Base-by-base conservation (phyloP, 2,888 invertebrate species). In the Cynaeus angustus region DNA sequence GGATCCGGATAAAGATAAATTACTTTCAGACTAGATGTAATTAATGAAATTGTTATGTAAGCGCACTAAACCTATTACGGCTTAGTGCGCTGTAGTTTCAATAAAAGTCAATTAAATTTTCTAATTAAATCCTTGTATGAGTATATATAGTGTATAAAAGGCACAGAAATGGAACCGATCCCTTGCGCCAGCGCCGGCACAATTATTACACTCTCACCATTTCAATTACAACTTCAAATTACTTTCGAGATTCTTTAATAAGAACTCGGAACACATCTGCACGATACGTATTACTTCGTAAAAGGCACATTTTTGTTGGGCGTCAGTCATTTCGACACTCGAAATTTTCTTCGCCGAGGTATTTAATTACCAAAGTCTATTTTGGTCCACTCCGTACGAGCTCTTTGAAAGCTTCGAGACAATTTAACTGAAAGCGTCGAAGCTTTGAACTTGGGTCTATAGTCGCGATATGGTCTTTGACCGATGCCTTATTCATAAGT, bases 201-300 rank as follows among this genome's bases (percentile, higher is more conserved):
- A 84, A 84, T 85, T 84, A 85, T 84, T 84, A 84, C 82, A 84
- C 83, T 83, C 83, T 83, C 84, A 81, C 84, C 83, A 83, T 85
- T 85, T 85, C 84, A 85, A 85, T 85, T 85, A 85, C 85, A 84
- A 85, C 83, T 85, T 85, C 82, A 82, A 84, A 85, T 85, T 85
- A 85, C 85, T 85, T 85, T 85, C 83, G 83, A 82, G 83, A 83
- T 83, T 84, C 83, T 84, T 85, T 85, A 84, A 85, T 85, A 84
- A 83, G 82, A 84, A 83, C 77, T 80, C 77, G 72, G 78, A 77
- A 79, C 77, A 78, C 78, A 74, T 76, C 77, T 75, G 75, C 75
- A 75, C 75, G 76, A 77, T 75, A 74, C 68, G 72, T 62, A 65
- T 65, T 65, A 12, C 53, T 28, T 12, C 41, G 52, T 30, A 64